phyloP scores from a whole-genome alignment of 2,113 vertebrate genomes.

The Stegostoma tigrinum region DNA sequence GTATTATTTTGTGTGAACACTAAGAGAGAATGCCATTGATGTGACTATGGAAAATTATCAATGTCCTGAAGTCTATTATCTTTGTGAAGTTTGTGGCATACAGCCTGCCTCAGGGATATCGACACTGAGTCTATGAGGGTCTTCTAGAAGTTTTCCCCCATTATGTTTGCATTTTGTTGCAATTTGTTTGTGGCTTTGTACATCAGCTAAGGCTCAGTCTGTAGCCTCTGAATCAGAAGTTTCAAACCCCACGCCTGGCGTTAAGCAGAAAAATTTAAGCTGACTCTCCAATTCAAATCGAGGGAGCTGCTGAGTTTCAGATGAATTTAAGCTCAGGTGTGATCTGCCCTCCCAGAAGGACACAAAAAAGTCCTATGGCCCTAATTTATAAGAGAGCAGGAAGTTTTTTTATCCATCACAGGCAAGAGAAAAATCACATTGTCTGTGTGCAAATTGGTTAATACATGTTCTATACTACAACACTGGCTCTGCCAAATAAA shows the following conservation, averaged over 20 bases:
- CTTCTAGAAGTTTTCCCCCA: not conserved
- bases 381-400: too few relatives aligned
- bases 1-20: not conserved
- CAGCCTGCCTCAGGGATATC: not conserved
- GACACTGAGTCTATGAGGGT: not conserved
- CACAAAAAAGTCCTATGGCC: not conserved
- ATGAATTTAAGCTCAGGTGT: not conserved
- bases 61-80: not conserved
- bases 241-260: too few relatives aligned
- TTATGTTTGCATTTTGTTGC: not conserved
- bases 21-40: not conserved
- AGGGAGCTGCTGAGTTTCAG: too few relatives aligned
- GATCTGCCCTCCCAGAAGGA: too few relatives aligned
- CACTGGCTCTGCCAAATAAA: not conserved
- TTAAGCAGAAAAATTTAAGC: too few relatives aligned
- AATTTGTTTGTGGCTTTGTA: not conserved
- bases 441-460: not conserved
- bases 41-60: not conserved
- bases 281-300: too few relatives aligned
- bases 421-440: not conserved
- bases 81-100: not conserved
- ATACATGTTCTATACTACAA: not conserved
- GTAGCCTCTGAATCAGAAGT: too few relatives aligned
- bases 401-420: not conserved
- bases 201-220: not conserved